phyloP scores from a whole-genome alignment of 2,113 vertebrate genomes.

The Apteryx owenii region DNA sequence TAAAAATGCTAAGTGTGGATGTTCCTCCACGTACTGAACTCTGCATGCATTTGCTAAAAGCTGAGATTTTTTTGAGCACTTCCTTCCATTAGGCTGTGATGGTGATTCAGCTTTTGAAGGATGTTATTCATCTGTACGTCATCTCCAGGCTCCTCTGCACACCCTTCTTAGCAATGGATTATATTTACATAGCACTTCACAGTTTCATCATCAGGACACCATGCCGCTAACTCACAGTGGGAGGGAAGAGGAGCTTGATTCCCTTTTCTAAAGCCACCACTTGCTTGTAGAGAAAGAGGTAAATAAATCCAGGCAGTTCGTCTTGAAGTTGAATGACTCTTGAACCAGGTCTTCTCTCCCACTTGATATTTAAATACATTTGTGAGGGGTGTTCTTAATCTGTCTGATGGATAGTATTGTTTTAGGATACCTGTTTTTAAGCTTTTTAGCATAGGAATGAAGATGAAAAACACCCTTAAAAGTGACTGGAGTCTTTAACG shows the following conservation, averaged over 20 bases:
- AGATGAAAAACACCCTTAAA: background rate
- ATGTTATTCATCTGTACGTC: background rate
- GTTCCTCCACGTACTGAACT: background rate
- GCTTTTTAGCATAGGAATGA: background rate
- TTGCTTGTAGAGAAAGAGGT: background rate
- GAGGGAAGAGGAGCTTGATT: background rate
- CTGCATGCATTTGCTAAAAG: background rate
- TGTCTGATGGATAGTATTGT: background rate
- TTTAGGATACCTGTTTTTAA: background rate
- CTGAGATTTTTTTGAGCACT: background rate
- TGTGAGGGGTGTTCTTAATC: background rate
- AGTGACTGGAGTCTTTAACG: background rate
- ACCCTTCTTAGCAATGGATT: background rate
- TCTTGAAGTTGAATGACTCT: background rate
- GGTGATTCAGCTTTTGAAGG: background rate
- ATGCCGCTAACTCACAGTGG: fast-evolving
- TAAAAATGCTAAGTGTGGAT: background rate
- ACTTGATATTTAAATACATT: background rate
- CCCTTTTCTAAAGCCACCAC: background rate
- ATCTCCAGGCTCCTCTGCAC: background rate
- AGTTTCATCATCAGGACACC: background rate
- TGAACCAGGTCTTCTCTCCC: background rate
- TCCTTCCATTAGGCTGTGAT: background rate
- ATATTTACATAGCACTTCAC: background rate
- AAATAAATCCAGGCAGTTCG: background rate